These are phyloP conservation scores for Troilus luridus DNA, from an alignment of 2,888 invertebrate genomes.

Conservation along the genomic window DNA sequence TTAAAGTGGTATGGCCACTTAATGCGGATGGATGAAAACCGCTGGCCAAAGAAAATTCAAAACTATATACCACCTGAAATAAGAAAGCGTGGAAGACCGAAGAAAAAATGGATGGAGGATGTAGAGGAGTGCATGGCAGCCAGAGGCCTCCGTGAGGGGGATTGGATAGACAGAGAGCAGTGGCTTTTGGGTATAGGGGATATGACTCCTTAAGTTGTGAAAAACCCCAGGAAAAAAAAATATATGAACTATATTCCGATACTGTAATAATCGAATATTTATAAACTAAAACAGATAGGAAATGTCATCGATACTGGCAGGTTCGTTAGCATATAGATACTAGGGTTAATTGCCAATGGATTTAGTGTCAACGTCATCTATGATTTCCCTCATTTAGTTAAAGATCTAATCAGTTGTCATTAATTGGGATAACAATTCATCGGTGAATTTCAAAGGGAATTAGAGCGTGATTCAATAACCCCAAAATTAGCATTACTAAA, in stretches of 20 bases:
- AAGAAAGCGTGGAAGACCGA: no score
- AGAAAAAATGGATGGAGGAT: no score
- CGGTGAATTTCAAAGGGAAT: not conserved
- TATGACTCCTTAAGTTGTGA: no score
- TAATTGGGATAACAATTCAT: not conserved
- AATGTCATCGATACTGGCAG: not conserved
- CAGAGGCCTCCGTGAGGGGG: no score
- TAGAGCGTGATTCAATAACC: not conserved
- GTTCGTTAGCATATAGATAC: not conserved
- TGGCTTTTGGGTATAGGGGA: no score
- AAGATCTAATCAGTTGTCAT: constrained; percentile 1
- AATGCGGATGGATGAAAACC: no score
- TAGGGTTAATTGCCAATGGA: constrained; percentile 12
- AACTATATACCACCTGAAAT: no score
- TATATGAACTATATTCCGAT: not conserved
- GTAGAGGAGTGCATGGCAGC: no score
- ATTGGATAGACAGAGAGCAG: no score
- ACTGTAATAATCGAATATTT: not conserved
- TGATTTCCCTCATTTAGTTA: not conserved
- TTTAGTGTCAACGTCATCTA: not conserved
- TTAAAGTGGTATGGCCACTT: no score
- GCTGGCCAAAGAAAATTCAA: no score
- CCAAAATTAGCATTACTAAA: not conserved
- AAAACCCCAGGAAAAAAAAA: no score
- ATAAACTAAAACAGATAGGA: not conserved